Percentiles rank a stretch among this genome's conserved stretches.
These are phyloP conservation scores for Brachystomella parvula DNA, from an alignment of 1,140 invertebrate genomes.

Conservation along the genomic window DNA sequence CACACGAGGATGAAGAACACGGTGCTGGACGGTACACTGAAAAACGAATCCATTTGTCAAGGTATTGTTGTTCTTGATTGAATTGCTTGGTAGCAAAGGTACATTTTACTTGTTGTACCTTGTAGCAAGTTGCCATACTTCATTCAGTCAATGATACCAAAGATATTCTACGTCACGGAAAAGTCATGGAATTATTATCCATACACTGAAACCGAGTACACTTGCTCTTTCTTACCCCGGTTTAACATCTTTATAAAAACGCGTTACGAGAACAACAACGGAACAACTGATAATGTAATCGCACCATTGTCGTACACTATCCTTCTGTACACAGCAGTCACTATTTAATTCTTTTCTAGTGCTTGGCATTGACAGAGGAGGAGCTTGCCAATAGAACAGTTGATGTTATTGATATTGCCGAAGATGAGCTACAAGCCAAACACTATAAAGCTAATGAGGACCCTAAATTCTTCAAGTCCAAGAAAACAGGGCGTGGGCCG, in stretches of 20 bases:
- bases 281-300: conserved; percentile 75
- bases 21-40: conserved; percentile 83
- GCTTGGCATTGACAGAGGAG: conserved; percentile 62
- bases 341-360: conserved; percentile 50
- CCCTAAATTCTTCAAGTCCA: conserved; percentile 71
- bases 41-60: conserved; percentile 82
- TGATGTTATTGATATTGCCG: conserved; percentile 78
- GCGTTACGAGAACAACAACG: conserved; percentile 82
- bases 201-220: conserved; percentile 52
- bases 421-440: conserved; percentile 72
- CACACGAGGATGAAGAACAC: conserved; percentile 67
- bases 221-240: conserved; percentile 81
- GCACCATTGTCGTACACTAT: neutral
- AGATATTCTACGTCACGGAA: conserved; percentile 86
- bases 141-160: conserved; percentile 76
- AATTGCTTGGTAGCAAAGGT: conserved; percentile 1
- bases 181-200: conserved; percentile 95
- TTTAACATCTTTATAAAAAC: conserved; percentile 81
- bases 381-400: conserved; percentile 63
- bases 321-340: neutral
- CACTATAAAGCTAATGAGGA: conserved; percentile 86
- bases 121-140: conserved; percentile 79
- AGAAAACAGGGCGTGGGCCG: conserved; percentile 71
- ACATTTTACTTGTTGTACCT: conserved; percentile 37
- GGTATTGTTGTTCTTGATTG: conserved; percentile 47